Percentiles rank a stretch among this genome's conserved stretches.
Evolutionary conservation across 2,888 invertebrate species (phyloP).

Genomic region (Morpho achilles): DNA sequence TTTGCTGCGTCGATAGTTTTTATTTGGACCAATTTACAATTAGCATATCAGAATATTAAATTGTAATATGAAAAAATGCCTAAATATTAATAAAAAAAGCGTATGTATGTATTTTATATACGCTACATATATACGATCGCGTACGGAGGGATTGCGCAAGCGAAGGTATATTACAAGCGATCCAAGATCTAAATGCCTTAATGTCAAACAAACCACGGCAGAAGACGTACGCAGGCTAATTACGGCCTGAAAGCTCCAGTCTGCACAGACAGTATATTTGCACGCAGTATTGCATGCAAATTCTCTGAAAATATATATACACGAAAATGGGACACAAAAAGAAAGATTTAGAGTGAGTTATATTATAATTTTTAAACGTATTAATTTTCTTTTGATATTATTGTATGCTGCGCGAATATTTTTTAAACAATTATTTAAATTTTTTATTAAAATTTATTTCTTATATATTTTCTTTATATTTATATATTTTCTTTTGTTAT

Average conservation of each 20-base stretch:
- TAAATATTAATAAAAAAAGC: no score
- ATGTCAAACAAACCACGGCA: conserved; percentile 5
- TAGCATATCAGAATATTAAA: no score
- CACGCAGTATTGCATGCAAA: background rate
- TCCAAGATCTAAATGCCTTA: conserved; percentile 17
- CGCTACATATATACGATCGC: conserved; percentile 2
- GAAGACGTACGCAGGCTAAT: background rate
- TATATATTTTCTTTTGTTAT: no score
- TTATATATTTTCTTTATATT: no score
- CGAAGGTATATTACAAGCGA: conserved; percentile 21
- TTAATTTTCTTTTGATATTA: background rate
- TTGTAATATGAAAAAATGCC: no score
- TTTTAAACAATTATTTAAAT: background rate
- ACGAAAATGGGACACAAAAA: conserved; percentile 27
- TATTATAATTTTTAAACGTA: background rate
- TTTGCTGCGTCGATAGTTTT: no score
- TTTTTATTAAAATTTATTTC: no score
- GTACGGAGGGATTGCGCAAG: conserved; percentile 13
- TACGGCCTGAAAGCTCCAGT: background rate
- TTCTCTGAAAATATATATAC: background rate
- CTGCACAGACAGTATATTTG: background rate
- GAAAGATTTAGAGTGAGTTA: conserved; percentile 27
- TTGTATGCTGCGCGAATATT: background rate
- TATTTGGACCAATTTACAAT: no score
- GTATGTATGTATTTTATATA: no score